phyloP scores from a whole-genome alignment of 1,140 invertebrate genomes.

The Pseudomyrmex cubaensis region DNA sequence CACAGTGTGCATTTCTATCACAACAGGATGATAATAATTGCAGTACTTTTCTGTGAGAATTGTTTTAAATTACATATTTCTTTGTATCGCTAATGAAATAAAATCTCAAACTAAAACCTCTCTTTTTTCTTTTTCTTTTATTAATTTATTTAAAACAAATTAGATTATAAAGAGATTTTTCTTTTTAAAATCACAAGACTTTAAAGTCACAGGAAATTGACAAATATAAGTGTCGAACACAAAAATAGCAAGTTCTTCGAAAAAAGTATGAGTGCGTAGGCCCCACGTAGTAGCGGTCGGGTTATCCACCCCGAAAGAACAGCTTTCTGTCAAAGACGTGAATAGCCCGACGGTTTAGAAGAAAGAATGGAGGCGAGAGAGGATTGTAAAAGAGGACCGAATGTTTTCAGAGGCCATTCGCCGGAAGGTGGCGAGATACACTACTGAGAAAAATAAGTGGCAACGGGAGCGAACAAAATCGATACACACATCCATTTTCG shows the following conservation, averaged over 20 bases:
- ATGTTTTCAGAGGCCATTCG: slow-evolving; percentile 64
- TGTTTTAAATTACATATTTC: slow-evolving; percentile 2
- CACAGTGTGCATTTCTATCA: neutral
- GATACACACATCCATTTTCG: slow-evolving; percentile 40
- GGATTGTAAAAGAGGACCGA: slow-evolving; percentile 64
- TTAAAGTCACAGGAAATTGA: slow-evolving; percentile 22
- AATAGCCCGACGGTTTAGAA: slow-evolving; percentile 69
- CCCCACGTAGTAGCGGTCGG: slow-evolving; percentile 60
- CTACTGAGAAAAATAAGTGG: slow-evolving; percentile 56
- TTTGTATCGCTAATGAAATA: neutral
- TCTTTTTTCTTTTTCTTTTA: neutral
- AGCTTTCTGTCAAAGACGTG: slow-evolving; percentile 67
- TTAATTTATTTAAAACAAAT: neutral
- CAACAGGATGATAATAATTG: neutral
- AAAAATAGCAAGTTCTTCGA: slow-evolving; percentile 57
- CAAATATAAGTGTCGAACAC: slow-evolving; percentile 14
- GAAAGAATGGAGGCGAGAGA: slow-evolving; percentile 38
- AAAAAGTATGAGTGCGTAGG: slow-evolving; percentile 56
- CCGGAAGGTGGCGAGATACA: slow-evolving; percentile 17
- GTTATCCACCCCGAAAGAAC: slow-evolving; percentile 69
- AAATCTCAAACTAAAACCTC: neutral
- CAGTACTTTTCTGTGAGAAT: neutral
- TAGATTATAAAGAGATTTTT: neutral
- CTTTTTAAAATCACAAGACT: neutral
- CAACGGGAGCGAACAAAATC: slow-evolving; percentile 13